Conservation (phyloP, 2,113 vertebrate genomes). For the Halichoerus grypus region DNA sequence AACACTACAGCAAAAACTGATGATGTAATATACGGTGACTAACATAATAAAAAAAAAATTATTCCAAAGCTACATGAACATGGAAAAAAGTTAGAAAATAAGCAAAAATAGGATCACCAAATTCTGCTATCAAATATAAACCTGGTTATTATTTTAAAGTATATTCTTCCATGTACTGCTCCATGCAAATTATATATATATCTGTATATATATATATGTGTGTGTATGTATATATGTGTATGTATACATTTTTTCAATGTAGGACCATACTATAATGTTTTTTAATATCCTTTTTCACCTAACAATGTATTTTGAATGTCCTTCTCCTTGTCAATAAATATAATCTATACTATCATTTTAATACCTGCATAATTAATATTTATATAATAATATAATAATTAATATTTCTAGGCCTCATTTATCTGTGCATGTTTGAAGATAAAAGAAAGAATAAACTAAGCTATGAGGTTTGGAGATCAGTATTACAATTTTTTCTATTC, state of each 20-base stretch:
- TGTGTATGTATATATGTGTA: not conserved
- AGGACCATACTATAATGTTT: not conserved
- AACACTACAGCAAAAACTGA: too few relatives aligned
- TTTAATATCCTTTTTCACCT: not conserved
- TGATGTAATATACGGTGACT: too few relatives aligned
- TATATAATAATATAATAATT: not conserved
- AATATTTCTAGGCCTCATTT: not conserved
- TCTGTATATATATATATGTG: not conserved
- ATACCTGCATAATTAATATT: not conserved
- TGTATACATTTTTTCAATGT: not conserved
- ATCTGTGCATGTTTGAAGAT: not conserved
- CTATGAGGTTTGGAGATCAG: not conserved
- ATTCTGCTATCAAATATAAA: constrained; percentile 9
- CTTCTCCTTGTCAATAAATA: not conserved
- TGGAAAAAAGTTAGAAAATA: constrained; percentile 27
- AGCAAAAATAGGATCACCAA: constrained; percentile 39
- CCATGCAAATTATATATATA: not conserved
- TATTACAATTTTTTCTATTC: not conserved
- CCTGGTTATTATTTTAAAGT: not conserved
- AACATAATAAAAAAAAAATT: not conserved
- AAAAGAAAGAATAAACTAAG: not conserved
- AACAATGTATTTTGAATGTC: constrained; percentile 1
- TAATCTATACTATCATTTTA: not conserved
- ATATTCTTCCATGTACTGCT: not conserved
- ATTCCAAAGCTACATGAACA: not conserved